Evolutionary conservation across 1,140 invertebrate genomes (phyloP), one percentile per base, ranked within the genome.

Genomic region (Apis mellifera): DNA sequence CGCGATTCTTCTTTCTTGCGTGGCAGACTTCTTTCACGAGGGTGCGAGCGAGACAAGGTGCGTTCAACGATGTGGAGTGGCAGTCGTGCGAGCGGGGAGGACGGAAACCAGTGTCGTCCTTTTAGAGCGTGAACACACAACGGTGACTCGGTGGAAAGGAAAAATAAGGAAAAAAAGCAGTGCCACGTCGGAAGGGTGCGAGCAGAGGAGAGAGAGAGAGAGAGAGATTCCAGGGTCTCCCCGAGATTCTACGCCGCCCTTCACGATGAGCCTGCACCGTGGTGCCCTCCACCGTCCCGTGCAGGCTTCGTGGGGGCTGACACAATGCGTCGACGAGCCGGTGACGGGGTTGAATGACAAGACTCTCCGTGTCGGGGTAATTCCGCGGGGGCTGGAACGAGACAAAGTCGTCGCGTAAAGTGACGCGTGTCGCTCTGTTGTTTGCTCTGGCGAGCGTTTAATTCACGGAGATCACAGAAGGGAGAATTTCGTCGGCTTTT

Each of bases 21-120:
- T 76, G 77, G 84, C 78, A 60, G 73, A 84, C 78, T 84, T 59
- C 74, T 85, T 88, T 85, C 78, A 84, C 75, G 72, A 62, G 86
- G 75, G 86, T 69, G 66, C 70, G 66, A 84, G 17, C 65, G 57
- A 76, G 73, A 69, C 15, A n/a, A n/a, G 21, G 32, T 32, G 21
- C 2, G 32, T 7, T 42, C 4, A 13, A 21, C 17, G 75, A 70
- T 42, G 19, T 65, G 55, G 23, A 55, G 62, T 5, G 15, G 8
- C 26, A 9, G 73, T 9, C 5, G 23, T 12, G 54, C n/a, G 15
- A 15, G 8, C 3, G 62, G 74, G 19, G 21, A 26, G 19, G 21
- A 64, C 4, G 21, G 23, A 59, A 60, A 8, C 9, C 77, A 52
- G 76, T 52, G 55, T 76, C 79, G 79, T 76, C 79, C 79, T 82